Evolutionary conservation across 2,888 invertebrate genomes (phyloP).

Genomic region (Trachelus iudaicus): DNA sequence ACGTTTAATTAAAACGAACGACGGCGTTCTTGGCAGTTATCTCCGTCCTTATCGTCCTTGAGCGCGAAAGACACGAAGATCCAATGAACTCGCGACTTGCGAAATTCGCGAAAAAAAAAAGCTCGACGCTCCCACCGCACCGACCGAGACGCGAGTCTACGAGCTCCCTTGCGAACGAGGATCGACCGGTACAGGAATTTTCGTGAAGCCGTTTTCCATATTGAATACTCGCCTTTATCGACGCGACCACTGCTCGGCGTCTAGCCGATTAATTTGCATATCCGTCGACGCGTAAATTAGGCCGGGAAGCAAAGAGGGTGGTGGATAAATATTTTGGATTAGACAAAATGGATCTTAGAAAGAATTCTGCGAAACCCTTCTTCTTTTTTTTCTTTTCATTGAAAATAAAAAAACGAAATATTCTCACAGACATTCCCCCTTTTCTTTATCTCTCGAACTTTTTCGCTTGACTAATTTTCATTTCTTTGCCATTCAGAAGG

Average conservation of each 20-base stretch:
- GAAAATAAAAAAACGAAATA: not conserved
- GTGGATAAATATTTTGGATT: not conserved
- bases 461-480: not conserved
- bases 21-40: conserved; percentile 6
- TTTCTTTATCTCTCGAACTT: not conserved
- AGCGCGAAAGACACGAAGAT: not conserved
- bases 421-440: not conserved
- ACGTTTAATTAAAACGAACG: conserved; percentile 34
- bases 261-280: not conserved
- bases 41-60: conserved; percentile 6
- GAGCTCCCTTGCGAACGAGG: not conserved
- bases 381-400: not conserved
- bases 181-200: not conserved
- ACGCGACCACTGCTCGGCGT: not conserved
- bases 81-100: not conserved
- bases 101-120: not conserved
- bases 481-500: not conserved
- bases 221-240: not conserved
- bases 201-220: not conserved
- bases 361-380: no score
- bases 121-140: not conserved
- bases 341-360: no score
- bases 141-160: not conserved
- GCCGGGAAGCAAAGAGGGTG: not conserved
- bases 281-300: not conserved